Evolutionary conservation across 2,888 invertebrate species (phyloP).

Genomic region (Orthonevra nobilis): DNA sequence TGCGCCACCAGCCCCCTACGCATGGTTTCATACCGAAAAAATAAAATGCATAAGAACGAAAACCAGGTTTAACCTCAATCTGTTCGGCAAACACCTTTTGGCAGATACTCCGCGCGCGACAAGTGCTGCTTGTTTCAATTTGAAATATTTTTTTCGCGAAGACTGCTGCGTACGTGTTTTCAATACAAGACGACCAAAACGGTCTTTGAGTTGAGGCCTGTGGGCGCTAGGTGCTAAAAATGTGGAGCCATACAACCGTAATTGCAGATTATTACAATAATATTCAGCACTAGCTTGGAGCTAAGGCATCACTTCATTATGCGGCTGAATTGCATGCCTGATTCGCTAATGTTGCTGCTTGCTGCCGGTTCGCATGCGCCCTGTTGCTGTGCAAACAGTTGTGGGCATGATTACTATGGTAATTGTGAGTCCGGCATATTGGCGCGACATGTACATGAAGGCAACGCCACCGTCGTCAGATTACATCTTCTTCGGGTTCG

Average conservation of each 20-base stretch:
- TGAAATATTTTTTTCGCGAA: slow-evolving; percentile 5
- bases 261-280: slow-evolving; percentile 70
- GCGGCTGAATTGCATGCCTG: slow-evolving; percentile 34
- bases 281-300: slow-evolving; percentile 34
- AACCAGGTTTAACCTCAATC: slow-evolving; percentile 34
- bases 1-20: slow-evolving; percentile 64
- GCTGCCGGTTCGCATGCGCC: neutral
- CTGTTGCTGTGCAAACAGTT: slow-evolving; percentile 37
- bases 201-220: slow-evolving; percentile 63
- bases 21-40: slow-evolving; percentile 37
- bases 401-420: slow-evolving; percentile 32
- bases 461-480: too few relatives aligned
- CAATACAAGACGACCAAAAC: slow-evolving; percentile 8
- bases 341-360: too few relatives aligned
- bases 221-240: slow-evolving; percentile 63
- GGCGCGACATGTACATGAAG: neutral
- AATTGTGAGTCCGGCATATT: slow-evolving; percentile 16
- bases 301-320: slow-evolving; percentile 63
- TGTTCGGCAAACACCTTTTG: slow-evolving; percentile 25
- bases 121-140: slow-evolving; percentile 43
- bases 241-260: slow-evolving; percentile 56
- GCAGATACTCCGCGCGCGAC: slow-evolving; percentile 26
- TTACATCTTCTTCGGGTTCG: slow-evolving; percentile 50
- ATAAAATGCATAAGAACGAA: neutral
- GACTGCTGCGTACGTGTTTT: neutral